These are phyloP conservation scores for Enhydra lutris DNA, from an alignment of 2,113 vertebrate genomes.

Conservation along the genomic window DNA sequence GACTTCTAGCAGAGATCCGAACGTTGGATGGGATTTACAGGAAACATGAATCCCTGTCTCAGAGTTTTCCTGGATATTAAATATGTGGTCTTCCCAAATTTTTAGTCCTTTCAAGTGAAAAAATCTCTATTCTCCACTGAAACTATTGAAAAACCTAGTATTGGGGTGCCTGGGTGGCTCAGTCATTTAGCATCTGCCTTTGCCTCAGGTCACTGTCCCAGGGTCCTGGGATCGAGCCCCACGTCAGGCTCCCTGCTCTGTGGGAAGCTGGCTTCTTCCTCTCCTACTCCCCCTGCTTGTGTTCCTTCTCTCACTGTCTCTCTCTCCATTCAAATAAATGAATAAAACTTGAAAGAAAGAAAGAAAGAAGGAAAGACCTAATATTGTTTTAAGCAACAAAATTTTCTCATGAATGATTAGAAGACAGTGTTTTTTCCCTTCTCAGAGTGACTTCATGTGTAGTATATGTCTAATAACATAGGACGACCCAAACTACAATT, in stretches of 20 bases:
- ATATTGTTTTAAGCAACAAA: not conserved
- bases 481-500: not conserved
- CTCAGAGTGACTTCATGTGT: not conserved
- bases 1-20: not conserved
- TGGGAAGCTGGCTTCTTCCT: too few species aligned
- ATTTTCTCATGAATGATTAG: not conserved
- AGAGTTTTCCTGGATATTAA: not conserved
- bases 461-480: not conserved
- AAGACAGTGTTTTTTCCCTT: not conserved
- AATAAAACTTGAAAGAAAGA: too few species aligned
- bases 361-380: too few species aligned
- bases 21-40: not conserved
- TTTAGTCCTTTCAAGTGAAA: not conserved
- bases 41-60: not conserved
- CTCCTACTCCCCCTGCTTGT: too few species aligned
- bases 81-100: not conserved
- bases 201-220: too few species aligned
- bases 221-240: too few species aligned
- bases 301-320: too few species aligned
- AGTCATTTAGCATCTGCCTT: too few species aligned
- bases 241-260: fast-evolving
- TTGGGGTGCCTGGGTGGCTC: too few species aligned
- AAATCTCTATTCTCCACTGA: not conserved
- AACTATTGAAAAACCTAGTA: not conserved
- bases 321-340: too few species aligned